phyloP scores from a whole-genome alignment of 2,888 invertebrate species.

The Lepidocyrtinus sp. region DNA sequence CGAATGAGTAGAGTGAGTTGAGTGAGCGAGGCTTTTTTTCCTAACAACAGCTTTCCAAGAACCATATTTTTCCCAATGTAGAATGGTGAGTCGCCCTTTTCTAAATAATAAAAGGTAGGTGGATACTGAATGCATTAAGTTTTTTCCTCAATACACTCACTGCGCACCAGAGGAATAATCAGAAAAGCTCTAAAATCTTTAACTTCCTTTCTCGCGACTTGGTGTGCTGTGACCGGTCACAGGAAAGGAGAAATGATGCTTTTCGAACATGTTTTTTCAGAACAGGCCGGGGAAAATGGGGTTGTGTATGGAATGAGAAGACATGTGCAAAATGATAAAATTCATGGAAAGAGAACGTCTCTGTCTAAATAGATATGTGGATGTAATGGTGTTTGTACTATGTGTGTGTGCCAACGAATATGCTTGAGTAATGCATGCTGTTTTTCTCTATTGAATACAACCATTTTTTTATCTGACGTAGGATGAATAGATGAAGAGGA shows the following conservation, averaged over 20 bases:
- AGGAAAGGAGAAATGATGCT: conserved; percentile 30
- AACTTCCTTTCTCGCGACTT: conserved; percentile 2
- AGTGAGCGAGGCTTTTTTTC: conserved; percentile 31
- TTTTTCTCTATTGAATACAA: neutral
- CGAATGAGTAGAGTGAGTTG: too few relatives aligned
- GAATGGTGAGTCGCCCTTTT: conserved; percentile 1
- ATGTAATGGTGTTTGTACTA: conserved; percentile 22
- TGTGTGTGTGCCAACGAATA: too few relatives aligned
- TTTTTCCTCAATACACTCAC: conserved; percentile 20
- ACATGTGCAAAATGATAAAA: conserved; percentile 29
- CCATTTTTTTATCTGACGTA: neutral
- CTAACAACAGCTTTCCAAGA: conserved; percentile 55
- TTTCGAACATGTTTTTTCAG: conserved; percentile 48
- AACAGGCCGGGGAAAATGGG: conserved; percentile 29
- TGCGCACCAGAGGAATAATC: too few relatives aligned
- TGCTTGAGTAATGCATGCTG: conserved; percentile 6
- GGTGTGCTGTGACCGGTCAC: conserved; percentile 43
- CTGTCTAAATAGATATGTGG: conserved; percentile 40
- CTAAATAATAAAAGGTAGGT: conserved; percentile 3
- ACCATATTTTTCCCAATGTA: conserved; percentile 52
- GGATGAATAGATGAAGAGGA: neutral
- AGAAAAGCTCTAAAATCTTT: too few relatives aligned
- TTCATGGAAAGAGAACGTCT: conserved; percentile 41
- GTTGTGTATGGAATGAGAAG: conserved; percentile 19
- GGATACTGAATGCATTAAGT: conserved; percentile 13